phyloP scores from a whole-genome alignment of 2,888 invertebrate species.

The Epirrita christyi region DNA sequence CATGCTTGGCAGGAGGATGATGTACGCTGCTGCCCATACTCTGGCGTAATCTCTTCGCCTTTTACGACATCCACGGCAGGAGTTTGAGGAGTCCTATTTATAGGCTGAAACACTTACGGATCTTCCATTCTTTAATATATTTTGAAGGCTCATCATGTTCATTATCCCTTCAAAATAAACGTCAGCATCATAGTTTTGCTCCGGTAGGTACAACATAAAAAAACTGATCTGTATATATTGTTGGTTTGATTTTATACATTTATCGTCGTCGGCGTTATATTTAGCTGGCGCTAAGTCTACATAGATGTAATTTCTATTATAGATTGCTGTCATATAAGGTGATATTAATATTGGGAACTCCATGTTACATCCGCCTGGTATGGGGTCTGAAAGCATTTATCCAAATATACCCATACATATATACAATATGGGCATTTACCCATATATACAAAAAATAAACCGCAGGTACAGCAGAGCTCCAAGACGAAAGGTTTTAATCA shows the following conservation, averaged over 20 bases:
- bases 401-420: too few relatives aligned
- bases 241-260: constrained; percentile 42
- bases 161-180: constrained; percentile 86
- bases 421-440: too few relatives aligned
- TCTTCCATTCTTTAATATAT: constrained; percentile 68
- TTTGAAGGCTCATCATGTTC: constrained; percentile 85
- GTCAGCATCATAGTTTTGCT: constrained; percentile 79
- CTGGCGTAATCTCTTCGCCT: too few relatives aligned
- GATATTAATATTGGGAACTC: constrained; percentile 86
- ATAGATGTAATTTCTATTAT: constrained; percentile 64
- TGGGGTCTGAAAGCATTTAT: constrained; percentile 84
- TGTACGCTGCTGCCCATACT: too few relatives aligned
- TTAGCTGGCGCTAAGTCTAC: constrained; percentile 84
- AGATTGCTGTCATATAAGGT: constrained; percentile 82
- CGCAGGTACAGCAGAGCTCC: too few relatives aligned
- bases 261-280: constrained; percentile 56
- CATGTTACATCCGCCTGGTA: constrained; percentile 92
- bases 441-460: too few relatives aligned
- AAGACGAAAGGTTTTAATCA: too few relatives aligned
- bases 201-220: constrained; percentile 87
- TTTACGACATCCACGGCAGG: too few relatives aligned
- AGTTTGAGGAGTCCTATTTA: too few relatives aligned
- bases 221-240: constrained; percentile 66
- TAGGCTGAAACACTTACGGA: constrained; percentile 69
- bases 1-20: too few relatives aligned